Percentiles rank a stretch among this genome's conserved stretches.
These are phyloP conservation scores for Myotis yumanensis DNA, from an alignment of 2,113 vertebrate genomes.

Conservation along the genomic window DNA sequence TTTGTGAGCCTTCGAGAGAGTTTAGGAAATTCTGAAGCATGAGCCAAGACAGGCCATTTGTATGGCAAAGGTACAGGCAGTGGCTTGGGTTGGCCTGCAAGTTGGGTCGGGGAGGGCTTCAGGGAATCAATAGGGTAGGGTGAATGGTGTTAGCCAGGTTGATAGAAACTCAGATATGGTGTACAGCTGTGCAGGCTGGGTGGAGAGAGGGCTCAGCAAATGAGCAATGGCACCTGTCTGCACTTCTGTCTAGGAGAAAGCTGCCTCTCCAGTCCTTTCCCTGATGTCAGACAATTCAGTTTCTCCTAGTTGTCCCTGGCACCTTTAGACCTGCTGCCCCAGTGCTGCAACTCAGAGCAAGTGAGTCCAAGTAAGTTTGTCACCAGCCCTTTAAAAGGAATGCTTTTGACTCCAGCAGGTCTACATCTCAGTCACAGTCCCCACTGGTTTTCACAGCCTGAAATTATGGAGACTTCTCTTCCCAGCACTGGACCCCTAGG, in stretches of 20 bases:
- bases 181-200: neutral
- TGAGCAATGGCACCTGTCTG: neutral
- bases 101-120: neutral
- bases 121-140: neutral
- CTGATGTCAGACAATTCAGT: neutral
- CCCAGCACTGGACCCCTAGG: neutral
- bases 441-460: neutral
- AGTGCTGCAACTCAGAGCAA: neutral
- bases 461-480: neutral
- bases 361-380: neutral
- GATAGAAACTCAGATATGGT: neutral
- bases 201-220: neutral
- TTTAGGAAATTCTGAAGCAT: neutral
- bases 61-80: neutral
- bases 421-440: neutral
- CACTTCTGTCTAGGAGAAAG: neutral
- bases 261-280: neutral
- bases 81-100: neutral
- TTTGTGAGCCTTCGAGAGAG: neutral
- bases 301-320: neutral
- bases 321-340: neutral
- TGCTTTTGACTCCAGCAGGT: neutral
- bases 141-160: neutral
- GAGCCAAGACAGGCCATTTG: neutral
- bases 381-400: neutral